These are phyloP conservation scores for Dasyornis broadbenti DNA, from an alignment of 2,113 vertebrate genomes.

Conservation along the genomic window DNA sequence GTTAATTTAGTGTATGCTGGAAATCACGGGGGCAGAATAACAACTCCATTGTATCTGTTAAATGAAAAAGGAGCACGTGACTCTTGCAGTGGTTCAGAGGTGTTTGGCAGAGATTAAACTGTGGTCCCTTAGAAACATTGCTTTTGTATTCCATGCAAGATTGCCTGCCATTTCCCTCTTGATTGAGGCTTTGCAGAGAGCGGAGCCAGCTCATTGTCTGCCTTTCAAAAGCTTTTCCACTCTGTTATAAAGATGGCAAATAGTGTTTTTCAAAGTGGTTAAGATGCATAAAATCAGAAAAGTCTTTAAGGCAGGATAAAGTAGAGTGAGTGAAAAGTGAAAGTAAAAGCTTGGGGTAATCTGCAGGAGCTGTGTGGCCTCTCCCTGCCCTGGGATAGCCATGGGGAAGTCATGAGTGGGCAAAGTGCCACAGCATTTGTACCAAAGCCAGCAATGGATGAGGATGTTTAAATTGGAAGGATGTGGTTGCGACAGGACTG, in stretches of 20 bases:
- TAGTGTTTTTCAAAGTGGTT: conserved; percentile 16
- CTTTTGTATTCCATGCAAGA: conserved; percentile 36
- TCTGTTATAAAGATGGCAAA: conserved; percentile 42
- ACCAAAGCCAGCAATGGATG: background rate
- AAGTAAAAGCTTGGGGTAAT: background rate
- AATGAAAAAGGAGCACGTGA: conserved; percentile 30
- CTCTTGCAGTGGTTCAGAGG: conserved; percentile 26
- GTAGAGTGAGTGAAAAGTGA: background rate
- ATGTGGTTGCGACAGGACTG: background rate
- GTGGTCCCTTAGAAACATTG: conserved; percentile 30
- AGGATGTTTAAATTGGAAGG: background rate
- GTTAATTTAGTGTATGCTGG: conserved; percentile 33
- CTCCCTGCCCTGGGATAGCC: background rate
- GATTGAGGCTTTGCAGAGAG: conserved; percentile 32
- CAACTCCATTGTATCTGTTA: conserved; percentile 9
- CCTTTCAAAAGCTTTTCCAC: conserved; percentile 46
- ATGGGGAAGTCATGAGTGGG: background rate
- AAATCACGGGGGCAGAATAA: conserved; percentile 21
- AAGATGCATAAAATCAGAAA: conserved; percentile 42
- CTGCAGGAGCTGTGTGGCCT: background rate
- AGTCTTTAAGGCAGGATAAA: background rate
- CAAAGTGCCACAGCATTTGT: background rate
- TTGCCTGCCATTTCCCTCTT: conserved; percentile 52
- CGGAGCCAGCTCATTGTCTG: conserved; percentile 47
- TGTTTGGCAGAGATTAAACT: conserved; percentile 55